phyloP scores from a whole-genome alignment of 2,797 vertebrate species.

The Sciurus carolinensis region DNA sequence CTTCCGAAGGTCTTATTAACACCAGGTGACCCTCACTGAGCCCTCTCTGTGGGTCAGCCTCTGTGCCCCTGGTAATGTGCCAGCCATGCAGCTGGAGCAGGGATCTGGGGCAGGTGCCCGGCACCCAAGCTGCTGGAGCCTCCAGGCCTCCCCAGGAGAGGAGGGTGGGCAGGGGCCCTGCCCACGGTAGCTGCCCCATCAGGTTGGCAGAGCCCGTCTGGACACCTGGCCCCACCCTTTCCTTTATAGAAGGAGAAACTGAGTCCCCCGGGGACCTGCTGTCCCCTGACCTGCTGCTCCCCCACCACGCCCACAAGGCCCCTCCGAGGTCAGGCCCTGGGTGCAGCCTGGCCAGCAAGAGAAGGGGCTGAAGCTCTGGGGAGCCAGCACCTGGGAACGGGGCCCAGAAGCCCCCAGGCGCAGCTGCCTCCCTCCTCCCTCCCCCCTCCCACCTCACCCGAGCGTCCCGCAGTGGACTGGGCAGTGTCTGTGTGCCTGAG shows the following conservation, averaged over 20 bases:
- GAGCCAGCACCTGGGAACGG: too few relatives aligned
- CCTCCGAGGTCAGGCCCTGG: too few relatives aligned
- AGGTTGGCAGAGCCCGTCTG: neutral
- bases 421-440: too few relatives aligned
- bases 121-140: neutral
- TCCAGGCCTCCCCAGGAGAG: neutral
- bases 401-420: too few relatives aligned
- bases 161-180: neutral
- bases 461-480: too few relatives aligned
- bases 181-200: rapidly evolving
- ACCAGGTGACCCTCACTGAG: neutral
- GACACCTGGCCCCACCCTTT: neutral
- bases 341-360: too few relatives aligned
- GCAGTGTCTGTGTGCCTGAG: too few relatives aligned
- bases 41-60: neutral
- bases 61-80: neutral
- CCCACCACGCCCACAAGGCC: too few relatives aligned
- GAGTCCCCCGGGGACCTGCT: neutral
- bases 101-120: too few relatives aligned
- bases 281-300: too few relatives aligned
- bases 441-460: too few relatives aligned
- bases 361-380: too few relatives aligned
- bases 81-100: neutral
- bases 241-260: neutral
- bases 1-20: neutral